Evolutionary conservation across 2,888 invertebrate species (phyloP).

Genomic region (Lepas anatifera): DNA sequence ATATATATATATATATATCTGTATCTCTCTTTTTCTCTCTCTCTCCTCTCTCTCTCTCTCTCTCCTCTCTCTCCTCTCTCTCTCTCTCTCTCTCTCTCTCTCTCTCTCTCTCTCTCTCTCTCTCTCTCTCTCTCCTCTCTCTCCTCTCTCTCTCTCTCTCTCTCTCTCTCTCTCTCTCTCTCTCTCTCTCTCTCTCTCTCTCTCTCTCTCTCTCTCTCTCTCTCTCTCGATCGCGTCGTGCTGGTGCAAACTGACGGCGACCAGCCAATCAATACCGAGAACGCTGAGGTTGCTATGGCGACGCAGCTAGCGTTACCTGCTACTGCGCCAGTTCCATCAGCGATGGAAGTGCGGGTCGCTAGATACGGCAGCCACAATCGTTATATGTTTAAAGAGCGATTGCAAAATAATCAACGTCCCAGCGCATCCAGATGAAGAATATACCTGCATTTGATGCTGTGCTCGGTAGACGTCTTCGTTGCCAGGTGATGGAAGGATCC

Average conservation of each 20-base stretch:
- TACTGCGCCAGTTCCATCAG: neutral
- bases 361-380: no score
- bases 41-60: no score
- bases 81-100: neutral
- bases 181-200: neutral
- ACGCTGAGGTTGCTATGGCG: neutral
- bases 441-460: no score
- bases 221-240: neutral
- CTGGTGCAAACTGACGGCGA: neutral
- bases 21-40: no score
- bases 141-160: neutral
- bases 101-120: no score
- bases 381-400: no score
- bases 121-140: neutral
- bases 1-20: no score
- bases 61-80: no score
- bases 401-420: no score
- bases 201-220: neutral
- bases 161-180: neutral
- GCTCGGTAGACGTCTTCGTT: no score
- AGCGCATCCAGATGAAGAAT: no score
- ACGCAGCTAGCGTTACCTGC: neutral
- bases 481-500: no score
- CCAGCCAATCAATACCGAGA: slow-evolving; percentile 4
- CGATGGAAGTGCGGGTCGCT: neutral